Evolutionary conservation across 1,140 invertebrate species (phyloP), one percentile per base, ranked within the genome.

Genomic region (Drosophila leontia): DNA sequence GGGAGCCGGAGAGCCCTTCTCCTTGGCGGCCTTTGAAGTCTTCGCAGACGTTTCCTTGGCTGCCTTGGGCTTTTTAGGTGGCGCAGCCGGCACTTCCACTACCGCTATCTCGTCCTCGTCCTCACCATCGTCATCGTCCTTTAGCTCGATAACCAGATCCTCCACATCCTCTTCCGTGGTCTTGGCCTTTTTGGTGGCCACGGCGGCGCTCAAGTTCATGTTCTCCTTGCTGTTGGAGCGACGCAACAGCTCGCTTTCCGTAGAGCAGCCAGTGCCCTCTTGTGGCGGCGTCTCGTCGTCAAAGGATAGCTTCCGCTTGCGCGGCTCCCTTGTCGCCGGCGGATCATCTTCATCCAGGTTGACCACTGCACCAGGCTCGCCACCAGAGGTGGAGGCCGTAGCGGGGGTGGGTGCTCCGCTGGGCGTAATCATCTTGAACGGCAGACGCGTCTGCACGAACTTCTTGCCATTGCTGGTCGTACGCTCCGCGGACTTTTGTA

Each of bases 381-480:
- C 17, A 7, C 42, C 7, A 2, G 65, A 32, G 12, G 62, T 9
- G 11, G 48, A 12, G 41, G 34, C 15, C 13, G 44, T n/a, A 41
- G 34, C n/a, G 7, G 44, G 34, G 32, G 61, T n/a, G 39, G 50
- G 15, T 39, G 44, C 35, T 4, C n/a, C 45, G 4, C 69, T 65
- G 2, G 91, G 82, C 29, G 85, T 57, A 15, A 92, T 64, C 29
- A 92, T 59, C 64, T 92, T 92, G 19, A 93, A 93, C 2, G 92
- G 92, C 39, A 93, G 71, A 42, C 92, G 85, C 32, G 93, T 93
- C 61, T 93, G 93, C 8, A 93, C 92, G 7, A 93, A 70, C 55
- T 93, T 93, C 42, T 92, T 93, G 56, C 82, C 87, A 55, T 78
- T 77, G 74, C 85, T 92, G 17, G 48, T 47, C 13, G 58, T 85